Evolutionary conservation across 2,113 vertebrate species (phyloP).

Genomic region (Hystrix brachyura): DNA sequence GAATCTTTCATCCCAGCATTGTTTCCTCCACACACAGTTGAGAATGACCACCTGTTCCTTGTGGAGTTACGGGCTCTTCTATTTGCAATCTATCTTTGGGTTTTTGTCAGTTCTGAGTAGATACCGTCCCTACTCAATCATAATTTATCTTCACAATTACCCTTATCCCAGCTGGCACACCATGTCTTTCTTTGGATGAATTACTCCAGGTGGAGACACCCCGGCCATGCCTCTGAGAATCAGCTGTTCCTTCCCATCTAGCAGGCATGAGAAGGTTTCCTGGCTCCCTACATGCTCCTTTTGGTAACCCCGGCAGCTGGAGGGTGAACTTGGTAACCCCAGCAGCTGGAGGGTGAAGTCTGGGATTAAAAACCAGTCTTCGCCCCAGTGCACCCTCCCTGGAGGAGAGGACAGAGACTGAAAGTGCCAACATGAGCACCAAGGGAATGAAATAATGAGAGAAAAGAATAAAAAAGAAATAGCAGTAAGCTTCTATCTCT

Average conservation of each 20-base stretch:
- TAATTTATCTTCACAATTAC: too few species aligned
- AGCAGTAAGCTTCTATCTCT: not conserved
- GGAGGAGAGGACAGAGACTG: not conserved
- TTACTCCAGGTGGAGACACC: too few species aligned
- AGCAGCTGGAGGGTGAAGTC: constrained; percentile 12
- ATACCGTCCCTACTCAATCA: too few species aligned
- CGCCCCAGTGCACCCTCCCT: not conserved
- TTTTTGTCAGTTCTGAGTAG: too few species aligned
- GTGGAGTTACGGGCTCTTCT: too few species aligned
- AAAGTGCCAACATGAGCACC: constrained; percentile 31
- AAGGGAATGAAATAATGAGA: not conserved
- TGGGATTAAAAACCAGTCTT: constrained; percentile 47
- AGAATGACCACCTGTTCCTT: too few species aligned
- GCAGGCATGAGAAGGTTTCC: not conserved
- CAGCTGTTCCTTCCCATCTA: too few species aligned
- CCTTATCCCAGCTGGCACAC: too few species aligned
- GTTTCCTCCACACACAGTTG: not conserved
- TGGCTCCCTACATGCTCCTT: not conserved
- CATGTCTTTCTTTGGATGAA: too few species aligned
- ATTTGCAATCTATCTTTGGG: too few species aligned
- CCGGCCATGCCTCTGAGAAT: too few species aligned
- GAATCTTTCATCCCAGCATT: not conserved
- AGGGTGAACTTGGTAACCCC: not conserved
- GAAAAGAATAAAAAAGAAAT: not conserved
- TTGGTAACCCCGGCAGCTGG: not conserved